Conservation (phyloP, 2,797 vertebrate species). For the Psittacula echo region DNA sequence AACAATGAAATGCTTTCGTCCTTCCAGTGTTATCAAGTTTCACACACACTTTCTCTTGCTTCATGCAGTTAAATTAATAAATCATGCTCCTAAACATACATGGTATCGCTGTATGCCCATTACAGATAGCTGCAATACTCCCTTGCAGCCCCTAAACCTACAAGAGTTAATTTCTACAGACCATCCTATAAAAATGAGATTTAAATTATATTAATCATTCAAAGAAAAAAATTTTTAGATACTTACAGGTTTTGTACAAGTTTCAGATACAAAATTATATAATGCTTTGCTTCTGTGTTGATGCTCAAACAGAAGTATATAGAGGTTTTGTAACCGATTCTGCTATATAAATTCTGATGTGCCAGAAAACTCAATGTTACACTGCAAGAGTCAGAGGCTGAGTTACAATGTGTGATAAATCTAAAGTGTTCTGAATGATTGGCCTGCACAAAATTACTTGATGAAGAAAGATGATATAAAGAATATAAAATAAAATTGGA, state of each 20-base stretch:
- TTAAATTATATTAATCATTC: background rate
- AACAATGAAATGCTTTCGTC: background rate
- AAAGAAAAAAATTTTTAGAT: background rate
- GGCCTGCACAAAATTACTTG: background rate
- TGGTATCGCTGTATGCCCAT: too few species aligned
- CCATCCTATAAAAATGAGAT: background rate
- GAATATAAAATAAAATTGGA: background rate
- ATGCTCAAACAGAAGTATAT: background rate
- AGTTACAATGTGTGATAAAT: background rate
- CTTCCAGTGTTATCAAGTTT: background rate
- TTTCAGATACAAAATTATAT: background rate
- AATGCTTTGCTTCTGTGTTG: background rate
- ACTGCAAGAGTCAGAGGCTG: background rate
- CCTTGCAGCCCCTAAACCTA: background rate
- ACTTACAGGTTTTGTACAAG: background rate
- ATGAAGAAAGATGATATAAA: background rate
- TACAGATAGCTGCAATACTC: background rate
- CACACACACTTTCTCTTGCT: background rate
- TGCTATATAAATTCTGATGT: background rate
- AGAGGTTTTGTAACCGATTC: background rate
- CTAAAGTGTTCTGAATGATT: background rate
- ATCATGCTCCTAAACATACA: background rate
- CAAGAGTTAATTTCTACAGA: background rate
- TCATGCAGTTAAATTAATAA: background rate
- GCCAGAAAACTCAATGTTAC: background rate